These are phyloP conservation scores for Noctua comes DNA, from an alignment of 2,888 invertebrate genomes.

Conservation along the genomic window DNA sequence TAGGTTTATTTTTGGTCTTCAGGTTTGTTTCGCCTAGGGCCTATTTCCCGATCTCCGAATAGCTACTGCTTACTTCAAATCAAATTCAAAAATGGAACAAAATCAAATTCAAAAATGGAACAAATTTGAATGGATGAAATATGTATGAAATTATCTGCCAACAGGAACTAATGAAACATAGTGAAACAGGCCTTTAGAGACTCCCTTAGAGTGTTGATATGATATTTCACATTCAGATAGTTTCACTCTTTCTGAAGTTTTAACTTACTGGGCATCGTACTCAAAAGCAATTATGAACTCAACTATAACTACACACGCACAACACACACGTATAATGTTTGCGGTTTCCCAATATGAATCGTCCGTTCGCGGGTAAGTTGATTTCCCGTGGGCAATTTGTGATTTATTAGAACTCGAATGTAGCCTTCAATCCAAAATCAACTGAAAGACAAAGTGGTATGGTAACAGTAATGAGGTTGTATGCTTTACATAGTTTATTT, in stretches of 20 bases:
- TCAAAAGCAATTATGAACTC: background rate
- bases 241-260: background rate
- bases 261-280: background rate
- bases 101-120: no score
- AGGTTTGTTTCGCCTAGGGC: no score
- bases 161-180: no score
- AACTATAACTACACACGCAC: background rate
- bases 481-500: background rate
- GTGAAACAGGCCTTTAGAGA: no score
- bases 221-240: no score
- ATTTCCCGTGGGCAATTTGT: conserved; percentile 66
- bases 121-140: no score
- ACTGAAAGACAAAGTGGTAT: conserved; percentile 18
- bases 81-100: no score
- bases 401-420: conserved; percentile 58
- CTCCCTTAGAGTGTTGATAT: no score
- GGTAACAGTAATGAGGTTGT: conserved; percentile 4
- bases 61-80: no score
- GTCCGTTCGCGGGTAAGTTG: conserved; percentile 53
- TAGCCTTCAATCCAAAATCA: conserved; percentile 39
- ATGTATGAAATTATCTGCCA: no score
- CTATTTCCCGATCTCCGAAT: no score
- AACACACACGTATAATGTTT: conserved; percentile 27
- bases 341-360: conserved; percentile 47
- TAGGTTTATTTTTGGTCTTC: background rate